Conservation (phyloP, 2,888 invertebrate species). For the Epirrhoe tristata region DNA sequence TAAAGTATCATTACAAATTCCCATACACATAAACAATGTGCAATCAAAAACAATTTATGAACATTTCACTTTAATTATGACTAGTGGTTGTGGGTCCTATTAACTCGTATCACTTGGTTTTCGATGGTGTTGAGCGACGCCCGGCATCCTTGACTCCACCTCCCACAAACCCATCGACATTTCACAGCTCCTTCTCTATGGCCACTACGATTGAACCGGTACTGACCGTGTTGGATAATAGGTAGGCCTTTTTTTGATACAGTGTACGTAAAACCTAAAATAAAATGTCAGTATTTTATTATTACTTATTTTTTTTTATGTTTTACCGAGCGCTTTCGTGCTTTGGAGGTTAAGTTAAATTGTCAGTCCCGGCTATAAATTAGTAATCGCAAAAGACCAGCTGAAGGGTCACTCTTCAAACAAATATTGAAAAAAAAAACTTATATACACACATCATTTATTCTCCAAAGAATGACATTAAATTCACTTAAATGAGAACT, state of each 20-base stretch:
- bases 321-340: no score
- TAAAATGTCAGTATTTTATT: neutral
- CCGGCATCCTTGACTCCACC: constrained; percentile 6
- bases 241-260: constrained; percentile 38
- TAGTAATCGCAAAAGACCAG: no score
- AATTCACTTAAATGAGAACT: no score
- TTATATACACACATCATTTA: no score
- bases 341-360: no score
- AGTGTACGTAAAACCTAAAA: constrained; percentile 7
- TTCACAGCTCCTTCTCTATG: neutral
- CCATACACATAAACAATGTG: no score
- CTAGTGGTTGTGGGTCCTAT: constrained; percentile 1
- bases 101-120: neutral
- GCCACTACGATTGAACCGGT: constrained; percentile 12
- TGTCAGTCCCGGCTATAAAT: no score
- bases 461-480: no score
- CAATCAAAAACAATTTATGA: neutral
- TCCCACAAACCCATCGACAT: constrained; percentile 11
- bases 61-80: neutral
- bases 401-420: no score
- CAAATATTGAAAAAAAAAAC: no score
- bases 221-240: constrained; percentile 39
- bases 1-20: no score
- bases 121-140: neutral
- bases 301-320: no score